A percentile compares a stretch with the other conserved stretches of the same genome.
phyloP scores from a whole-genome alignment of 2,113 vertebrate genomes.

The Eudyptes chrysolophus region DNA sequence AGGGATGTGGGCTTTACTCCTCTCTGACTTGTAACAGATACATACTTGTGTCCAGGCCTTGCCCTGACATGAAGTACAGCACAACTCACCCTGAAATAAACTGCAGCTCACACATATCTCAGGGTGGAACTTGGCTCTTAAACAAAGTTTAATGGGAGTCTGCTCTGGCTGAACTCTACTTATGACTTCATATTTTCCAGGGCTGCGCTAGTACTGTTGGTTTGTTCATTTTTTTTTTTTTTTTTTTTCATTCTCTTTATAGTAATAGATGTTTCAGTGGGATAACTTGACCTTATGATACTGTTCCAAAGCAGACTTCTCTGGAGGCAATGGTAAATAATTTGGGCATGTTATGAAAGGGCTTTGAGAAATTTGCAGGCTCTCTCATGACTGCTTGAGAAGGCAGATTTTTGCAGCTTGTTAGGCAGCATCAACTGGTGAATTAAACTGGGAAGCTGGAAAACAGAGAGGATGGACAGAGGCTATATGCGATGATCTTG shows the following conservation, averaged over 20 bases:
- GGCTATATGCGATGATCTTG: background rate
- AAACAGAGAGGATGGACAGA: background rate
- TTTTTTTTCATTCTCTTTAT: background rate
- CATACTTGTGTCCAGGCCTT: background rate
- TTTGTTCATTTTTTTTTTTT: background rate
- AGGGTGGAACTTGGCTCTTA: conserved; percentile 44
- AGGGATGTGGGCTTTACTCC: background rate
- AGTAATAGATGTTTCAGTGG: conserved; percentile 30
- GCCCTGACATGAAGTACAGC: background rate
- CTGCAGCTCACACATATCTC: background rate
- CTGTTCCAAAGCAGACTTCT: conserved; percentile 20
- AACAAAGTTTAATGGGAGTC: conserved; percentile 44
- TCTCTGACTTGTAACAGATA: background rate
- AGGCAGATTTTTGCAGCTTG: background rate
- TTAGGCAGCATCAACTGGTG: background rate
- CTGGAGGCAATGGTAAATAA: background rate
- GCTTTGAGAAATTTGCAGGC: background rate
- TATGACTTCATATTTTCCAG: conserved; percentile 66
- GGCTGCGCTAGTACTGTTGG: background rate
- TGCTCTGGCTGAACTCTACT: conserved; percentile 43
- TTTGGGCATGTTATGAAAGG: conserved; percentile 7
- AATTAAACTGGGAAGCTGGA: background rate
- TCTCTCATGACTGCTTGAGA: background rate
- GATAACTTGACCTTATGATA: conserved; percentile 25
- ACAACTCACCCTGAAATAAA: background rate